Evolutionary conservation across 2,797 vertebrate genomes (phyloP).

Genomic region (Coreius guichenoti): DNA sequence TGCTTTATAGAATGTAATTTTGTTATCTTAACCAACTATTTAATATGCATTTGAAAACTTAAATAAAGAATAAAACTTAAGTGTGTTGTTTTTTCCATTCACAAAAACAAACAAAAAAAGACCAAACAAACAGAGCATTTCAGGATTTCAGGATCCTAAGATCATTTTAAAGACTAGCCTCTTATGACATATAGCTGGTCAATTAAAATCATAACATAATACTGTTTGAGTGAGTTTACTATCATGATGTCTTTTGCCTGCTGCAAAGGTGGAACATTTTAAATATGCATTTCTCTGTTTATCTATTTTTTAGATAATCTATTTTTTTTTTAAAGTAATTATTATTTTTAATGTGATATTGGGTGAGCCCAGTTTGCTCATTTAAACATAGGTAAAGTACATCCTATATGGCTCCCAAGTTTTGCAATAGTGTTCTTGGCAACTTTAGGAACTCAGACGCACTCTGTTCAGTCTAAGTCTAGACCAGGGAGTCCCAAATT

Average conservation of each 20-base stretch:
- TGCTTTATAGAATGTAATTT: slow-evolving; percentile 75
- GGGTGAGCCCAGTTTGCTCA: neutral
- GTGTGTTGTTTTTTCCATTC: neutral
- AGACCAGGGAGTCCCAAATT: neutral
- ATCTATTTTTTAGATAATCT: too few species aligned
- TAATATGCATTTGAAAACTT: slow-evolving; percentile 76
- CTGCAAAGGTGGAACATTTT: too few species aligned
- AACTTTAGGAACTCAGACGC: neutral
- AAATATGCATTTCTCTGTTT: too few species aligned
- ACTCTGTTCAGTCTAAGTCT: neutral
- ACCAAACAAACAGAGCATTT: too few species aligned
- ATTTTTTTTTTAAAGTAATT: too few species aligned
- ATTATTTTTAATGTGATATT: neutral
- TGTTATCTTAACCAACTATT: slow-evolving; percentile 82
- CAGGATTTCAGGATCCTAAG: too few species aligned
- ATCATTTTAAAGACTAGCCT: neutral
- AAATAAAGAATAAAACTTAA: slow-evolving; percentile 76
- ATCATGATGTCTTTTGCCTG: too few species aligned
- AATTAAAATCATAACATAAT: neutral
- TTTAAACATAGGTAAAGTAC: neutral
- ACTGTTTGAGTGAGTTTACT: too few species aligned
- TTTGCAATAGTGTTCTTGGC: neutral
- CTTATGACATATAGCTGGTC: neutral
- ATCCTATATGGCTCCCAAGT: neutral
- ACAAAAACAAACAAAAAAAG: too few species aligned